Conservation (phyloP, 2,113 vertebrate species). For the Mastomys coucha region DNA sequence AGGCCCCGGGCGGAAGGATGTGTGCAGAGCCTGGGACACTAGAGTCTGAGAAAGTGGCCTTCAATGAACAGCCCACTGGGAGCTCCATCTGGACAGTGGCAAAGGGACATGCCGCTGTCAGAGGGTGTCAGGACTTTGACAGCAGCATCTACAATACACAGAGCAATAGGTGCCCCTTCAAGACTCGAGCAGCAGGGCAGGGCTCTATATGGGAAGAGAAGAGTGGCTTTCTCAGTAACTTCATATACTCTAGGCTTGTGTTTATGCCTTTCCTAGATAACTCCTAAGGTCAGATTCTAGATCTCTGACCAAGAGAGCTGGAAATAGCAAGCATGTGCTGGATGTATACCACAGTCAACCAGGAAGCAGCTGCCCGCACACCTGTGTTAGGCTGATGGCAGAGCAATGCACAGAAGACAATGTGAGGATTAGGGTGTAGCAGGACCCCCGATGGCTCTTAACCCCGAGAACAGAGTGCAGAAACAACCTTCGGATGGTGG, state of each 20-base stretch:
- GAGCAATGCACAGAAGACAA: accelerated
- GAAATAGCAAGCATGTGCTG: background rate
- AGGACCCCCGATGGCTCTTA: background rate
- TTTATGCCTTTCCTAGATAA: background rate
- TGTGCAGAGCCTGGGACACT: background rate
- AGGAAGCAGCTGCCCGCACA: background rate
- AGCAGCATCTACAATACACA: background rate
- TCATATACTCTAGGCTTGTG: no score
- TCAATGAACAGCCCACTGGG: background rate
- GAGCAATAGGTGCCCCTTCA: background rate
- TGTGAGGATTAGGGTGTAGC: no score
- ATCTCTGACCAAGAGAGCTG: background rate
- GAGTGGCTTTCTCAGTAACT: background rate
- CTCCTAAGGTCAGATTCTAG: background rate
- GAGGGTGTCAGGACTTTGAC: background rate
- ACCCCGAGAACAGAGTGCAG: background rate
- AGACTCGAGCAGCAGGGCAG: background rate
- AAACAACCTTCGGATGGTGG: no score
- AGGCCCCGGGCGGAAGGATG: background rate
- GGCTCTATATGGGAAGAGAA: background rate
- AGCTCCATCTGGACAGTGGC: background rate
- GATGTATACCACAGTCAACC: background rate
- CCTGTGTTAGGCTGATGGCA: background rate
- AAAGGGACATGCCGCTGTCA: background rate
- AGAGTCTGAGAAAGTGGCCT: background rate